Evolutionary conservation across 2,888 invertebrate genomes (phyloP).

Genomic region (Saturnia pavonia): DNA sequence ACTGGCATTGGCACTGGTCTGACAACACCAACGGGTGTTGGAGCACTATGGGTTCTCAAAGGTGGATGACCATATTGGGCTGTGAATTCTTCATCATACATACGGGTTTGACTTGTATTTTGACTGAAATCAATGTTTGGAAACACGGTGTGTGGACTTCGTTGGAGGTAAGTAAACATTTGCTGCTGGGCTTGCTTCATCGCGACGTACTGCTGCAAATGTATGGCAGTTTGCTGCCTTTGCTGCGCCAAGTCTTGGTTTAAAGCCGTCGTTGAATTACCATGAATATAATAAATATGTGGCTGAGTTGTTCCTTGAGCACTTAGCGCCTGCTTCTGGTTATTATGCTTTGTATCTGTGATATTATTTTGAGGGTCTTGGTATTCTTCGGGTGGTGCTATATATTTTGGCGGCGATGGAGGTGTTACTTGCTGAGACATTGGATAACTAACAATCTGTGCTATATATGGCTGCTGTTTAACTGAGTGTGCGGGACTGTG

Average conservation of each 20-base stretch:
- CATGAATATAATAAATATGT: constrained; percentile 74
- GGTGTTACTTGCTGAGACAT: constrained; percentile 75
- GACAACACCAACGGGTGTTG: constrained; percentile 62
- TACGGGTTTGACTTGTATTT: constrained; percentile 49
- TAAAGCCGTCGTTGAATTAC: constrained; percentile 55
- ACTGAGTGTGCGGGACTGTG: constrained; percentile 75
- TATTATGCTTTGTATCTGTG: constrained; percentile 54
- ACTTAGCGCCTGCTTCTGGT: constrained; percentile 47
- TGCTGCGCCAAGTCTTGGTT: constrained; percentile 69
- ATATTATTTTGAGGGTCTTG: constrained; percentile 71
- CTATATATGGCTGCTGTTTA: constrained; percentile 74
- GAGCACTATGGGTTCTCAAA: constrained; percentile 69
- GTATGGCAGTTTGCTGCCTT: constrained; percentile 75
- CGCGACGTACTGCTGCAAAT: constrained; percentile 77
- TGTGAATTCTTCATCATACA: constrained; percentile 67
- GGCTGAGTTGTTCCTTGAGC: constrained; percentile 56
- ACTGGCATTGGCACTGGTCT: constrained; percentile 55
- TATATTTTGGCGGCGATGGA: constrained; percentile 71
- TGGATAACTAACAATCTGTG: constrained; percentile 75
- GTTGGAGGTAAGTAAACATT: constrained; percentile 72
- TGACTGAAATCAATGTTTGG: constrained; percentile 65
- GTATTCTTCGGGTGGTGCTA: constrained; percentile 75
- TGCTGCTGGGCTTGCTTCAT: constrained; percentile 81
- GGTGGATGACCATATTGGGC: constrained; percentile 64
- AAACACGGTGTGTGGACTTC: constrained; percentile 72